Evolutionary conservation across 2,113 vertebrate genomes (phyloP).

Genomic region (Nansenia antarctica): DNA sequence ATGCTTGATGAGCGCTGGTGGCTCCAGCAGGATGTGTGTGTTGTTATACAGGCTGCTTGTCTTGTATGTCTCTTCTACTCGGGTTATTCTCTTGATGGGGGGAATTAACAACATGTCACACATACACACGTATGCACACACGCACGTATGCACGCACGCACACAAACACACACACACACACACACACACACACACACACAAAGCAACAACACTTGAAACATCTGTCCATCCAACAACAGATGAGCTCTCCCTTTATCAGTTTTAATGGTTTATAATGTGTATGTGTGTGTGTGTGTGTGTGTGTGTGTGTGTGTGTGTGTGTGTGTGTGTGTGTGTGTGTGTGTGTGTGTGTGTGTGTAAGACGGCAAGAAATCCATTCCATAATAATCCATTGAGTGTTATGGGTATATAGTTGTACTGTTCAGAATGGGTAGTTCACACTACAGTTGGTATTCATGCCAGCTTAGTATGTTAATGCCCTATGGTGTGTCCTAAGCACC

Average conservation of each 20-base stretch:
- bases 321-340: neutral
- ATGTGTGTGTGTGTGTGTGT: too few species aligned
- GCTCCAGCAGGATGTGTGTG: neutral
- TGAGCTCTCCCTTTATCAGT: neutral
- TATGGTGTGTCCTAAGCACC: neutral
- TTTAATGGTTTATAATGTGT: neutral
- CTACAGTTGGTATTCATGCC: too few species aligned
- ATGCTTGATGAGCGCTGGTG: neutral
- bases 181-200: too few species aligned
- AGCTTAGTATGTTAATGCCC: neutral
- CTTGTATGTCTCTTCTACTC: conserved; percentile 6
- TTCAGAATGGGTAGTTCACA: neutral
- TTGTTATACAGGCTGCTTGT: neutral
- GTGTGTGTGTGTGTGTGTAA: too few species aligned
- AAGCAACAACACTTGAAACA: neutral
- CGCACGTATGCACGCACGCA: too few species aligned
- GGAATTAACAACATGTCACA: too few species aligned
- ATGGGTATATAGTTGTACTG: neutral
- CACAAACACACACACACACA: too few species aligned
- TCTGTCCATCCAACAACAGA: neutral
- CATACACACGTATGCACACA: neutral
- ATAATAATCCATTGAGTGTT: neutral
- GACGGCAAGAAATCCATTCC: neutral
- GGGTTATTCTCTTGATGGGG: neutral
- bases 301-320: too few species aligned